Base-by-base conservation (phyloP, 2,797 vertebrate genomes). In the Triplophysa bombifrons region DNA sequence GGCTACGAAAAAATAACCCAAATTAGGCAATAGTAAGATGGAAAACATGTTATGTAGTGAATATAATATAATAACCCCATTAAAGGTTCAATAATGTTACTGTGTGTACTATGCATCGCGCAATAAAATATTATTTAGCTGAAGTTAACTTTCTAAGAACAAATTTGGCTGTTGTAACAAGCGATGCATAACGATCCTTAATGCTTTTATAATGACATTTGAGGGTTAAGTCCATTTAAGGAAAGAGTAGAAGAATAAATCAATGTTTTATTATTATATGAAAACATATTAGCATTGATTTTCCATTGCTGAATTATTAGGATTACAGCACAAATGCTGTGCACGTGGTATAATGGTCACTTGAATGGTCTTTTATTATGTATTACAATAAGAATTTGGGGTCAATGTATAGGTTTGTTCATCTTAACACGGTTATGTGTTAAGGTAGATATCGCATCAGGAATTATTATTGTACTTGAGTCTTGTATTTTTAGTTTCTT, bases 181-280 rank as follows among this genome's bases (percentile, higher is more conserved):
- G 68, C 63, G 83, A 63, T 88, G 84, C 70, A 78, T 68, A 83
- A 68, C 79, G 38, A 83, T 71, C 56, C 50, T 72, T 86, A 86
- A 89, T 86, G 86, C 83, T 85, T 88, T 87, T 82, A 84, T 89
- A 87, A 86, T 85, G 74, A 74, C 80, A 82, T 88, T 85, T 82
- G 83, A 72, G 72, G 80, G 69, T 76, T 81, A 88, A 88, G 78
- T 86, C 72, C 74, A 80, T 82, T 86, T 84, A 84, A 86, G 84
- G 55, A 81, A 86, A 84, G 82, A 70, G n/a, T 82, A 88, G 85
- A 87, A 88, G 91, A 87, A 75, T 60, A 66, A 80, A 83, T 80
- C 82, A 80, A 83, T 83, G 63, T 41, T 17, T 44, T 67, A 73
- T 67, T 73, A 67, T 66, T 80, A 73, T 56, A 67, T 66, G 51